Conservation (phyloP, 2,113 vertebrate genomes). For the Muntiacus reevesi region DNA sequence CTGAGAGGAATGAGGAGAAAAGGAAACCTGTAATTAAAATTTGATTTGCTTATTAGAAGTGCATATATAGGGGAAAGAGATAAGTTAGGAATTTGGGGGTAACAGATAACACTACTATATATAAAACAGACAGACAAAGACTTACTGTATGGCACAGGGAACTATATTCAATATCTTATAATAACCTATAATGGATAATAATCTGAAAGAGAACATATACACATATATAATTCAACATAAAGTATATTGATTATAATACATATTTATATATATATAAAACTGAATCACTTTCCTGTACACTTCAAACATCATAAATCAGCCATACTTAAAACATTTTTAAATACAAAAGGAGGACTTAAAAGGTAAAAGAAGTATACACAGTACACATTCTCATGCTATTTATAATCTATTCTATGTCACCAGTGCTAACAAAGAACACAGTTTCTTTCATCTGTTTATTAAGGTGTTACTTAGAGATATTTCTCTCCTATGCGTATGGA, state of each 20-base stretch:
- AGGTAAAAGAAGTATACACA: not conserved
- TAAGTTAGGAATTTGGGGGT: not conserved
- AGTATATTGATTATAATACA: not conserved
- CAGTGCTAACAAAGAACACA: not conserved
- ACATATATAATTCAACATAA: not conserved
- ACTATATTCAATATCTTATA: not conserved
- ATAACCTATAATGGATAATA: not conserved
- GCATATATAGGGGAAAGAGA: not conserved
- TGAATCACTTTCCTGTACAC: not conserved
- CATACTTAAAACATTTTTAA: not conserved
- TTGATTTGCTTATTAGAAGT: not conserved
- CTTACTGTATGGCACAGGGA: not conserved
- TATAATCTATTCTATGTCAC: not conserved
- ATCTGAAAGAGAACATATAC: not conserved
- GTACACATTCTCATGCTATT: not conserved
- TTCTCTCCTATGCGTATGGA: not conserved
- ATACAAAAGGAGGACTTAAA: not conserved
- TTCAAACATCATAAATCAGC: not conserved
- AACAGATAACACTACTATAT: not conserved
- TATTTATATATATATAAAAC: not conserved
- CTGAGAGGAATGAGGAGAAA: not conserved
- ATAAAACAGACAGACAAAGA: not conserved
- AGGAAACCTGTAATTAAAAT: not conserved
- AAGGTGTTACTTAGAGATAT: not conserved
- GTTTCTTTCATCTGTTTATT: constrained; percentile 34